phyloP scores from a whole-genome alignment of 1,140 invertebrate species.

The Protaetia brevitarsis region DNA sequence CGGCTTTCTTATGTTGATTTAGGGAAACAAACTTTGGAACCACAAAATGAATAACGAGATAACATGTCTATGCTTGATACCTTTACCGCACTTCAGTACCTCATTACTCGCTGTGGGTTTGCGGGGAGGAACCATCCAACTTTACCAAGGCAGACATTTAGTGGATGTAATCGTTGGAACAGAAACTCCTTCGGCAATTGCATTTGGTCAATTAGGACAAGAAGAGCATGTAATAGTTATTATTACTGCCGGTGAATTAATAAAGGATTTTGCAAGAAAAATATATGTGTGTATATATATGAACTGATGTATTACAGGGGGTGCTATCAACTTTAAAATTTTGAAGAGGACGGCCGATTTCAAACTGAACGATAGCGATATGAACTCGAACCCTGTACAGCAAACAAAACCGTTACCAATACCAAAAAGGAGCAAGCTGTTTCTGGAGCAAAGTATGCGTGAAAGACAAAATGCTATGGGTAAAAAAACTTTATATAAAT shows the following conservation, averaged over 20 bases:
- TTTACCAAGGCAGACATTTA: conserved; percentile 81
- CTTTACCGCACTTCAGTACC: conserved; percentile 69
- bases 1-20: conserved; percentile 27
- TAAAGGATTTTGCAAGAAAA: neutral
- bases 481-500: conserved; percentile 37
- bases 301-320: conserved; percentile 55
- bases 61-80: conserved; percentile 71
- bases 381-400: conserved; percentile 35
- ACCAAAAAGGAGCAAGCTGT: conserved; percentile 94
- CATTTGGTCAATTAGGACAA: conserved; percentile 88
- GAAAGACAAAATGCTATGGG: conserved; percentile 79
- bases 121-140: conserved; percentile 63
- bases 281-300: neutral
- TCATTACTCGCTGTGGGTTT: conserved; percentile 72
- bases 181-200: conserved; percentile 70
- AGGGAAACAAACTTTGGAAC: conserved; percentile 82
- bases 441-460: conserved; percentile 89
- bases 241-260: conserved; percentile 69
- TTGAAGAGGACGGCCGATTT: conserved; percentile 89
- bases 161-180: conserved; percentile 71
- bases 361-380: conserved; percentile 51
- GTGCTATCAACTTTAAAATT: conserved; percentile 84
- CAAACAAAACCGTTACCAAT: conserved; percentile 61
- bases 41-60: conserved; percentile 68
- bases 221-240: conserved; percentile 90